Evolutionary conservation across 2,113 vertebrate species (phyloP).

Genomic region (Lampris incognitus): DNA sequence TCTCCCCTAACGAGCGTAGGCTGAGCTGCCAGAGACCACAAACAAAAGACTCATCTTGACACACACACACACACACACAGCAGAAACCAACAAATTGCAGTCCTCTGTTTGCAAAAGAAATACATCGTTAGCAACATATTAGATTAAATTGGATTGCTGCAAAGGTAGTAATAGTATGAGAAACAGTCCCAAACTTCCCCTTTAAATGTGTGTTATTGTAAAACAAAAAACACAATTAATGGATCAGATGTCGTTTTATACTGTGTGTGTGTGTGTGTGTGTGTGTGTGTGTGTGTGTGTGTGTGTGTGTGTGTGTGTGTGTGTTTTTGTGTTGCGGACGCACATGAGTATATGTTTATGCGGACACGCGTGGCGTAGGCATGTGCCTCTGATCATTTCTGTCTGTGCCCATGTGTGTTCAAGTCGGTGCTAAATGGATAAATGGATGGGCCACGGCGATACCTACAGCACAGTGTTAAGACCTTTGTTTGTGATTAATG

Average conservation of each 20-base stretch:
- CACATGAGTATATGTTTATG: background rate
- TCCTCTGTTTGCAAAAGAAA: constrained; percentile 45
- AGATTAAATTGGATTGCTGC: constrained; percentile 33
- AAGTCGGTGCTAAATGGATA: constrained; percentile 65
- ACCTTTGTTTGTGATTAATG: constrained; percentile 85
- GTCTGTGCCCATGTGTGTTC: constrained; percentile 30
- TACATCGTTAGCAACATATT: constrained; percentile 20
- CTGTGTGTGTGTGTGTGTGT: constrained; percentile 12
- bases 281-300: constrained; percentile 8
- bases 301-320: background rate
- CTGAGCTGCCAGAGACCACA: constrained; percentile 69
- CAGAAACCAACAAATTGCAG: constrained; percentile 51
- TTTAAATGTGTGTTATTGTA: background rate
- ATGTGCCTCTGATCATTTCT: constrained; percentile 37
- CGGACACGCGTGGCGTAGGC: too few species aligned
- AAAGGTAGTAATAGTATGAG: background rate
- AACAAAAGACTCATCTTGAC: constrained; percentile 70
- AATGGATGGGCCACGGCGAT: constrained; percentile 66
- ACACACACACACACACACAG: constrained; percentile 39
- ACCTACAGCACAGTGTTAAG: constrained; percentile 65
- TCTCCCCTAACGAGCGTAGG: constrained; percentile 52
- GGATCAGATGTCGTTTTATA: background rate
- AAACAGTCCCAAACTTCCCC: too few species aligned
- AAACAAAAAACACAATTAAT: background rate
- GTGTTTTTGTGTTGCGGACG: too few species aligned